Conservation (phyloP, 2,113 vertebrate genomes). For the Pelmatolapia mariae region DNA sequence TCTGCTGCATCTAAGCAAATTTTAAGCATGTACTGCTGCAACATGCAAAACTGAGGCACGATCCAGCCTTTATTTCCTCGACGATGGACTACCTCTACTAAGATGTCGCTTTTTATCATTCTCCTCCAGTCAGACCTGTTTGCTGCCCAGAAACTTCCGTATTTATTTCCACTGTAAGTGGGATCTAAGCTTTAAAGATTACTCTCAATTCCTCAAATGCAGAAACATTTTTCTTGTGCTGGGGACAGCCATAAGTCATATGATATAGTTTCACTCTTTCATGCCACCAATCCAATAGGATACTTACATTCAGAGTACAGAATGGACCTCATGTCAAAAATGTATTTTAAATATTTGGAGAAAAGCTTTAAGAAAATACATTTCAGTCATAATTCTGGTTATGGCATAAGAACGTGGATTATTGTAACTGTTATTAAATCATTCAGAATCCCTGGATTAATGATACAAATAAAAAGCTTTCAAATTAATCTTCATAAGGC, state of each 20-base stretch:
- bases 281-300: not conserved
- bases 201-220: not conserved
- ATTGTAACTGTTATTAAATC: not conserved
- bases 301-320: not conserved
- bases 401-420: not conserved
- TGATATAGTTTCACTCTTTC: not conserved
- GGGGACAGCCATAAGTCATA: not conserved
- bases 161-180: not conserved
- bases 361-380: not conserved
- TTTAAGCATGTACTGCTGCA: not conserved
- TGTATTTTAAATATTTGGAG: not conserved
- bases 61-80: not conserved
- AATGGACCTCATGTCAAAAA: not conserved
- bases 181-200: not conserved
- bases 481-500: not conserved
- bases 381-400: not conserved
- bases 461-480: not conserved
- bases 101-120: not conserved
- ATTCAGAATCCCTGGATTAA: not conserved
- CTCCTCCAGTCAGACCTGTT: not conserved
- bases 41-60: not conserved
- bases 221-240: not conserved
- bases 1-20: not conserved
- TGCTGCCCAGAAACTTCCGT: not conserved
- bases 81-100: not conserved